These are phyloP conservation scores for Gopherus flavomarginatus DNA, from an alignment of 2,113 vertebrate species.

Conservation along the genomic window DNA sequence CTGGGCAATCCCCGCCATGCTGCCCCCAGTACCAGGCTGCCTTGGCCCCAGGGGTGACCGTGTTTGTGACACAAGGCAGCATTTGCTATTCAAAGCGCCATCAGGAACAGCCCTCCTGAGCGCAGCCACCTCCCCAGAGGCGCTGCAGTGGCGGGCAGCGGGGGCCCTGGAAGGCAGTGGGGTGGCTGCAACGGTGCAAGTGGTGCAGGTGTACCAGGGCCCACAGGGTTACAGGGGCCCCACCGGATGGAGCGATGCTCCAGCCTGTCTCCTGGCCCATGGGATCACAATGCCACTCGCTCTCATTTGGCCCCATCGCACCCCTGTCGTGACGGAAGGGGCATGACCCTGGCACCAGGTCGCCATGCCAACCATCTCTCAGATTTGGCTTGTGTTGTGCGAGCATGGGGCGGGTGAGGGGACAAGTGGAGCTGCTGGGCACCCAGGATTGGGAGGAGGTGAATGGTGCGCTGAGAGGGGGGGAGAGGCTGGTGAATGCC, in stretches of 20 bases:
- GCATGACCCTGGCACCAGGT: no score
- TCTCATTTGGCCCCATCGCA: not conserved
- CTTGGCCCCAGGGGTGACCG: not conserved
- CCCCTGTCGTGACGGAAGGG: not conserved
- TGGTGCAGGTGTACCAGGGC: no score
- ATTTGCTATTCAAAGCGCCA: not conserved
- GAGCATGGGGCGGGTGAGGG: not conserved
- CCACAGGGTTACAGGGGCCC: no score
- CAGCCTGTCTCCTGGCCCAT: not conserved
- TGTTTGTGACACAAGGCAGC: not conserved
- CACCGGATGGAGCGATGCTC: no score
- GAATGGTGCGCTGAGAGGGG: no score
- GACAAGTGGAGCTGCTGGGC: no score
- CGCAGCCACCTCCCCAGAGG: no score
- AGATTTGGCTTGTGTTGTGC: not conserved
- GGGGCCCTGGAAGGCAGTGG: not conserved
- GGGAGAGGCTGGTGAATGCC: no score
- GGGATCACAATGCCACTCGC: not conserved
- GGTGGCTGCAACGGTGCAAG: no score
- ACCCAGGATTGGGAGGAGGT: no score
- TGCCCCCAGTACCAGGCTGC: not conserved
- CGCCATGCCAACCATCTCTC: not conserved
- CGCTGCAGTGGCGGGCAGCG: no score
- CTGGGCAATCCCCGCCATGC: not conserved
- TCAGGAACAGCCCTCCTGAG: not conserved